Evolutionary conservation across 2,113 vertebrate genomes (phyloP).

Genomic region (Hydrolagus affinis): DNA sequence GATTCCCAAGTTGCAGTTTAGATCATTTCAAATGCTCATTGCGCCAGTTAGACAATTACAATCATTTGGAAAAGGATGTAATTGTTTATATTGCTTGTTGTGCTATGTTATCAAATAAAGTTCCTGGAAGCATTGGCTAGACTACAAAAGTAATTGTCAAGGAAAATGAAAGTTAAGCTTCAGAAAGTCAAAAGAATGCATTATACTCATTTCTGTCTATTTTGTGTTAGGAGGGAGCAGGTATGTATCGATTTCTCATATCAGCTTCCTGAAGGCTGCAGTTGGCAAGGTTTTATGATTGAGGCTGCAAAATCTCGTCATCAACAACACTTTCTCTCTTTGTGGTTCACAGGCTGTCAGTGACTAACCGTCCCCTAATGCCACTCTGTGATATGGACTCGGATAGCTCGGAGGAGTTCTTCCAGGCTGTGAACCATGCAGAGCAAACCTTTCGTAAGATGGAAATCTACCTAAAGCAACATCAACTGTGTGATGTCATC

Average conservation of each 20-base stretch:
- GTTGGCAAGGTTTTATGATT: neutral
- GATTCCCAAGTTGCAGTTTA: neutral
- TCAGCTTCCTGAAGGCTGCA: slow-evolving; percentile 27
- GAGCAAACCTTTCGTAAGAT: slow-evolving; percentile 68
- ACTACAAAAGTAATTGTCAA: neutral
- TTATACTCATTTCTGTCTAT: slow-evolving; percentile 5
- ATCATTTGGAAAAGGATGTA: neutral
- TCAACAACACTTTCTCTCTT: slow-evolving; percentile 29
- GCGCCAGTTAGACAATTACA: neutral
- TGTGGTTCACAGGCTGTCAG: slow-evolving; percentile 49
- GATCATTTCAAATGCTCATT: neutral
- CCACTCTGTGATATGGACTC: slow-evolving; percentile 57
- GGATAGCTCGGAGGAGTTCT: slow-evolving; percentile 61
- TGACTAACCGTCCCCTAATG: slow-evolving; percentile 45
- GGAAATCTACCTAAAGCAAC: slow-evolving; percentile 67
- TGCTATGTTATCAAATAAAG: neutral
- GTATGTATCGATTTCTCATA: slow-evolving; percentile 7
- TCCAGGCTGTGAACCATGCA: slow-evolving; percentile 63
- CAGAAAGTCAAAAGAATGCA: neutral
- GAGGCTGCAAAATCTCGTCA: slow-evolving; percentile 24
- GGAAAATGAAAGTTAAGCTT: neutral
- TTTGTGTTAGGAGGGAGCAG: slow-evolving; percentile 21
- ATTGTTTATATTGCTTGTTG: neutral
- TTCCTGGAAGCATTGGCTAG: neutral
- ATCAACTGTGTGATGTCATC: slow-evolving; percentile 67